These are phyloP conservation scores for Pseudopleuronectes americanus DNA, from an alignment of 2,797 vertebrate species.

Conservation along the genomic window DNA sequence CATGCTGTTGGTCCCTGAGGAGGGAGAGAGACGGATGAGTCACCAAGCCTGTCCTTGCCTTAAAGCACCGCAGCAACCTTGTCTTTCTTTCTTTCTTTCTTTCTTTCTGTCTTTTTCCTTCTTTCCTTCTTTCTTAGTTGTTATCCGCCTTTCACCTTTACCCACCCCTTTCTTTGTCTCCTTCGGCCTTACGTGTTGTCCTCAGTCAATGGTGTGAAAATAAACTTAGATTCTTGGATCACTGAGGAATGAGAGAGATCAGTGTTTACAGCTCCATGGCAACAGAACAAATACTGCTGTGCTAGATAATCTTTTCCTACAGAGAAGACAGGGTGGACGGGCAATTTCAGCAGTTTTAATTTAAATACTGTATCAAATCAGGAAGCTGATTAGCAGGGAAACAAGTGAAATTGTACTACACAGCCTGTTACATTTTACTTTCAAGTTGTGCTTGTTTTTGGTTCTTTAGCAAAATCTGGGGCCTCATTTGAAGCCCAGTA, in stretches of 20 bases:
- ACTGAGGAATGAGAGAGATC: slow-evolving; percentile 40
- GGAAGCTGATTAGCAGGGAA: too few species aligned
- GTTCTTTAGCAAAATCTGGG: too few species aligned
- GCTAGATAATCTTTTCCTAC: background rate
- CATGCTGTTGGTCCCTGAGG: slow-evolving; percentile 71
- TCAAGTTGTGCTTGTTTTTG: too few species aligned
- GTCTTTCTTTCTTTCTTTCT: background rate
- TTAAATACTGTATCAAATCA: too few species aligned
- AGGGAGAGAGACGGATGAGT: slow-evolving; percentile 66
- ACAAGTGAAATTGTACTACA: too few species aligned
- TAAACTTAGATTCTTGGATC: slow-evolving; percentile 13
- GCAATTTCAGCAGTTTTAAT: too few species aligned
- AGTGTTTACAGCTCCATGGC: slow-evolving; percentile 41
- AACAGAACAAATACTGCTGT: slow-evolving; percentile 56
- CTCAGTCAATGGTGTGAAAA: slow-evolving; percentile 3
- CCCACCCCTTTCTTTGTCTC: background rate
- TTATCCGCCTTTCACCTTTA: background rate
- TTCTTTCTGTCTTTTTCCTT: background rate
- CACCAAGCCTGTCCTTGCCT: slow-evolving; percentile 60
- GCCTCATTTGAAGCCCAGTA: too few species aligned
- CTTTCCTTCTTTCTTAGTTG: background rate
- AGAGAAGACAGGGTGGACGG: too few species aligned
- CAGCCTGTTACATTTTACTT: too few species aligned
- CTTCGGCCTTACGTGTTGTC: background rate
- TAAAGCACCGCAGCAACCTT: slow-evolving; percentile 1